A percentile compares a stretch with the other conserved stretches of the same genome.
Evolutionary conservation across 2,888 invertebrate species (phyloP).

Genomic region (Mycalesis mineus): DNA sequence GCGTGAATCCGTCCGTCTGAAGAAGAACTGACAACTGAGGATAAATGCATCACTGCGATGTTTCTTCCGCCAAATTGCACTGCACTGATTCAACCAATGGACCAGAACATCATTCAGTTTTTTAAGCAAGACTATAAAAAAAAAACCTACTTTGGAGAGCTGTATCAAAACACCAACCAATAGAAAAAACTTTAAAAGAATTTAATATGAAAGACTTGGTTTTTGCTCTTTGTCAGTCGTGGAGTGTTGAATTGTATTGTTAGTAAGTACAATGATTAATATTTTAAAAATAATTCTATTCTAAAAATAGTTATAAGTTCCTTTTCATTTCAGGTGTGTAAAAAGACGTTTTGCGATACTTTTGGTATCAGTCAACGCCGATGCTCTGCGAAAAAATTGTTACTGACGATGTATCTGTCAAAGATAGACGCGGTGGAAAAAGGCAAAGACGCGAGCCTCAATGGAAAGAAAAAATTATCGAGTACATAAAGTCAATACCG

Average conservation of each 20-base stretch:
- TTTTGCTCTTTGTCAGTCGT: slow-evolving; percentile 34
- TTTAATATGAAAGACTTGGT: slow-evolving; percentile 32
- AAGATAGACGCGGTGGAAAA: too few species aligned
- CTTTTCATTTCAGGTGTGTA: background rate
- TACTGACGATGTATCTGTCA: background rate
- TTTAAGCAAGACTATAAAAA: slow-evolving; percentile 34
- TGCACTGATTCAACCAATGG: slow-evolving; percentile 41
- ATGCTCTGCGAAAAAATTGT: background rate
- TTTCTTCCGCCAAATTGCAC: slow-evolving; percentile 39
- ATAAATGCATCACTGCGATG: slow-evolving; percentile 36
- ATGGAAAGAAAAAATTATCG: too few species aligned
- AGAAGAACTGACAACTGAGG: slow-evolving; percentile 36
- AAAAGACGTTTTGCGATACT: slow-evolving; percentile 1
- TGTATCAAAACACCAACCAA: slow-evolving; percentile 28
- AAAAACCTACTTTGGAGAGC: slow-evolving; percentile 30
- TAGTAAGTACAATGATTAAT: too few species aligned
- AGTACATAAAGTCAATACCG: too few species aligned
- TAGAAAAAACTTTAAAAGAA: slow-evolving; percentile 30
- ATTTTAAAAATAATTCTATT: too few species aligned
- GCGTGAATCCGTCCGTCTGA: slow-evolving; percentile 31
- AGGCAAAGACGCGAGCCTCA: too few species aligned
- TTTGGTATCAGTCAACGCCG: background rate
- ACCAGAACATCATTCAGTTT: slow-evolving; percentile 38
- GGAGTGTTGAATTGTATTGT: slow-evolving; percentile 23
- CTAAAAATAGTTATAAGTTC: too few species aligned